phyloP scores from a whole-genome alignment of 1,140 invertebrate genomes.

The Heterodera carotae region DNA sequence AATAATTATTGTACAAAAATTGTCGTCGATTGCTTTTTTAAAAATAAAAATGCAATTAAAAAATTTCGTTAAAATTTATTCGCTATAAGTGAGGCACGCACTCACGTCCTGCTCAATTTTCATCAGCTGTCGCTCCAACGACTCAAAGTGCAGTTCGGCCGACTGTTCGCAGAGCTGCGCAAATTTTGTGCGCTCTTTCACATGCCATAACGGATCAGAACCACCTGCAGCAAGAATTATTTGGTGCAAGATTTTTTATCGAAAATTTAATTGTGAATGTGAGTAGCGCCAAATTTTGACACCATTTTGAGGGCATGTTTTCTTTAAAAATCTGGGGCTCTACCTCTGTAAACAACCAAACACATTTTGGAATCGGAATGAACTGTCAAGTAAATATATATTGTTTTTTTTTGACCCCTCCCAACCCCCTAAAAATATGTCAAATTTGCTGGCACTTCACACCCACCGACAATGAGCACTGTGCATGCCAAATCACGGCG shows the following conservation, averaged over 20 bases:
- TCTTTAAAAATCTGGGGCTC: too few relatives aligned
- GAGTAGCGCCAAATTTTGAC: too few relatives aligned
- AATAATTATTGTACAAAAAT: not conserved
- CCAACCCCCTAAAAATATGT: too few relatives aligned
- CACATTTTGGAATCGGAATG: too few relatives aligned
- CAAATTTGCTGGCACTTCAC: too few relatives aligned
- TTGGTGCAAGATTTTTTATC: not conserved
- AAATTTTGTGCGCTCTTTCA: constrained; percentile 74
- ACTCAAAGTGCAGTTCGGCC: constrained; percentile 84
- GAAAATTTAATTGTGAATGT: too few relatives aligned
- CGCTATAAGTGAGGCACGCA: too few relatives aligned
- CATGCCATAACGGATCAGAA: constrained; percentile 74
- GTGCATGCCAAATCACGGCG: constrained; percentile 43
- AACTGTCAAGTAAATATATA: too few relatives aligned
- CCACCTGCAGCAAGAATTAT: not conserved
- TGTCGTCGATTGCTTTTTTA: not conserved
- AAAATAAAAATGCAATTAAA: not conserved
- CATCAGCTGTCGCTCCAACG: constrained; percentile 82
- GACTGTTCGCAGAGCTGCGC: constrained; percentile 69
- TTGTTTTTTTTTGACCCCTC: too few relatives aligned
- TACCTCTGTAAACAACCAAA: too few relatives aligned
- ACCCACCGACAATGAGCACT: constrained; percentile 79
- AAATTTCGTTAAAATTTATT: not conserved
- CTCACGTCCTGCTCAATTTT: constrained; percentile 33
- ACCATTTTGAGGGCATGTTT: too few relatives aligned